These are phyloP conservation scores for Taenioides sp. DNA, from an alignment of 2,797 vertebrate species.

Conservation along the genomic window DNA sequence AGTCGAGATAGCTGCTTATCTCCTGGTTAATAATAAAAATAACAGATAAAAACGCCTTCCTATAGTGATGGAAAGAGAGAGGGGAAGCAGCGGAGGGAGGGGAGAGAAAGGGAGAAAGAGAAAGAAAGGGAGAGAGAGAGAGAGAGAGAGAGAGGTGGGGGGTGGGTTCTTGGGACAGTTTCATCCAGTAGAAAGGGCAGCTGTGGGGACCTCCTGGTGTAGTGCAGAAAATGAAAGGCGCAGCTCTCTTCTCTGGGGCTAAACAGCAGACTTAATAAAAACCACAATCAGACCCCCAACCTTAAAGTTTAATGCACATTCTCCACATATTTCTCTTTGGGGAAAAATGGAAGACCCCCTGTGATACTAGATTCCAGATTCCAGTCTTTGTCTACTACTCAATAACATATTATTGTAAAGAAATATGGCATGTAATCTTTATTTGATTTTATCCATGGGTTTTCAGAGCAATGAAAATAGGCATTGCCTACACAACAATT, in stretches of 20 bases:
- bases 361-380: conserved; percentile 51
- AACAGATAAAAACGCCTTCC: conserved; percentile 62
- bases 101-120: conserved; percentile 1
- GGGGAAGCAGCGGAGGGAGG: background rate
- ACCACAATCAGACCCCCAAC: conserved; percentile 78
- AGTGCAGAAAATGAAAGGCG: conserved; percentile 79
- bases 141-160: conserved; percentile 21
- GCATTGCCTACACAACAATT: no score
- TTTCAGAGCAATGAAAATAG: no score
- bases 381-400: background rate
- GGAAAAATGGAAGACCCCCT: conserved; percentile 51
- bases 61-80: conserved; percentile 61
- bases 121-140: conserved; percentile 21
- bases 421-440: background rate
- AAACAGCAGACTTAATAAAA: conserved; percentile 80
- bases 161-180: conserved; percentile 69
- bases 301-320: conserved; percentile 83
- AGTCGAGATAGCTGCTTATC: conserved; percentile 75
- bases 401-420: background rate
- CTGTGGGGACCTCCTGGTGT: conserved; percentile 75
- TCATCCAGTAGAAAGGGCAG: conserved; percentile 80
- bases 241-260: conserved; percentile 77
- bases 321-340: conserved; percentile 74
- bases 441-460: background rate
- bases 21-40: conserved; percentile 73